Evolutionary conservation across 2,797 vertebrate species (phyloP).

Genomic region (Champsocephalus gunnari): DNA sequence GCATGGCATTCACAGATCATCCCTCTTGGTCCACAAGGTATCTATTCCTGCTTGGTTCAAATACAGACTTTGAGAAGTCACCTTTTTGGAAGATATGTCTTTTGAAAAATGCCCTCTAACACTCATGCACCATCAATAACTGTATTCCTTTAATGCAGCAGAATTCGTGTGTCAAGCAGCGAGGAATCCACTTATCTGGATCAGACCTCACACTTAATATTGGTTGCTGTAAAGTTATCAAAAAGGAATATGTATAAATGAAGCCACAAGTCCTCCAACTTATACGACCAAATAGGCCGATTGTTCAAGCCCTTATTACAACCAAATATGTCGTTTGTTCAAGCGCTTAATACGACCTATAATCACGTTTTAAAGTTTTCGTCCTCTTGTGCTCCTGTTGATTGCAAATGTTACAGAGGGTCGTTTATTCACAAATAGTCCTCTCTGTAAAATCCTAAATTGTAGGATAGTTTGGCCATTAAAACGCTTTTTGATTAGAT

Average conservation of each 20-base stretch:
- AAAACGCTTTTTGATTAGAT: no score
- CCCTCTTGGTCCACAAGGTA: background rate
- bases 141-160: background rate
- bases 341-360: no score
- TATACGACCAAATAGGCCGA: no score
- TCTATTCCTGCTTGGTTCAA: constrained; percentile 3
- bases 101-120: background rate
- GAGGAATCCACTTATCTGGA: constrained; percentile 22
- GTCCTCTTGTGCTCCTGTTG: no score
- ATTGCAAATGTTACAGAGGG: no score
- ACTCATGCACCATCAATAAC: constrained; percentile 4
- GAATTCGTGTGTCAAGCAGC: constrained; percentile 1
- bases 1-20: background rate
- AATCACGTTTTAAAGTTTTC: no score
- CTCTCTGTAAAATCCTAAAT: no score
- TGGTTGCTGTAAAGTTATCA: constrained; percentile 18
- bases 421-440: no score
- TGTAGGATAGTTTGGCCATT: no score
- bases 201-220: constrained; percentile 19
- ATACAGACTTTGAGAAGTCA: background rate
- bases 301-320: no score
- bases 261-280: background rate
- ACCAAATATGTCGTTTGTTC: no score
- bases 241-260: constrained; percentile 29
- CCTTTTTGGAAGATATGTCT: background rate